These are phyloP conservation scores for Zoroaster sp. DNA, from an alignment of 53 echinoderm and acorn worm genomes.

Conservation along the genomic window DNA sequence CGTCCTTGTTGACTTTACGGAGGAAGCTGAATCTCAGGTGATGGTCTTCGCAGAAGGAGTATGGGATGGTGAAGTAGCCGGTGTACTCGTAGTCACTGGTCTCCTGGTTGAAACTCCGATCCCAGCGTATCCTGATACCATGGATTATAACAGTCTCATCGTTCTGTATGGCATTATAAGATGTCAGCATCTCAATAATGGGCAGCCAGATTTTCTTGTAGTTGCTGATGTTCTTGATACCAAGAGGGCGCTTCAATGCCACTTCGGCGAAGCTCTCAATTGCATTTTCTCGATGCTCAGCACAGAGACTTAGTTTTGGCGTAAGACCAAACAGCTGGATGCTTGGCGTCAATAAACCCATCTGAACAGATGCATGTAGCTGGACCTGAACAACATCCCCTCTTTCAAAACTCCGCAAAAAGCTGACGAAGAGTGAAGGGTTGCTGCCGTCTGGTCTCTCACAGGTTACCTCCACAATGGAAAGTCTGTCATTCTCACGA, in stretches of 20 bases:
- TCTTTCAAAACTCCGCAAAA: constrained; percentile 44
- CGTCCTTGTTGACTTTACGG: neutral
- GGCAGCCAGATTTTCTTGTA: constrained; percentile 88
- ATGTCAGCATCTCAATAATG: constrained; percentile 78
- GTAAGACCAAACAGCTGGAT: constrained; percentile 90
- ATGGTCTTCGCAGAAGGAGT: constrained; percentile 46
- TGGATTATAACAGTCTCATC: constrained; percentile 84
- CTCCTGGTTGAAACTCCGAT: constrained; percentile 25
- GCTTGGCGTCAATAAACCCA: constrained; percentile 70
- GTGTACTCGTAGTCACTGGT: constrained; percentile 3
- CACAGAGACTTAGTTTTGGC: constrained; percentile 73
- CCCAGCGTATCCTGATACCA: constrained; percentile 69
- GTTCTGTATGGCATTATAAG: constrained; percentile 67
- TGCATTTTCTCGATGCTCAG: constrained; percentile 83
- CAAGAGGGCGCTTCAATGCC: constrained; percentile 55
- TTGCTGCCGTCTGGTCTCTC: constrained; percentile 8
- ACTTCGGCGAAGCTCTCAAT: constrained; percentile 75
- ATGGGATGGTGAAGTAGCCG: constrained; percentile 41
- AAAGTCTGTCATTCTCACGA: neutral
- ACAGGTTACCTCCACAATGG: constrained; percentile 42
- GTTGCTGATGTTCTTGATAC: constrained; percentile 44
- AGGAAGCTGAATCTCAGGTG: constrained; percentile 44
- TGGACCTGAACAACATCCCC: constrained; percentile 84
- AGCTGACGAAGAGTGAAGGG: constrained; percentile 60
- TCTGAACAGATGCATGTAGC: constrained; percentile 65